Evolutionary conservation across 2,797 vertebrate genomes (phyloP).

Genomic region (Phyllotis vaccarum): DNA sequence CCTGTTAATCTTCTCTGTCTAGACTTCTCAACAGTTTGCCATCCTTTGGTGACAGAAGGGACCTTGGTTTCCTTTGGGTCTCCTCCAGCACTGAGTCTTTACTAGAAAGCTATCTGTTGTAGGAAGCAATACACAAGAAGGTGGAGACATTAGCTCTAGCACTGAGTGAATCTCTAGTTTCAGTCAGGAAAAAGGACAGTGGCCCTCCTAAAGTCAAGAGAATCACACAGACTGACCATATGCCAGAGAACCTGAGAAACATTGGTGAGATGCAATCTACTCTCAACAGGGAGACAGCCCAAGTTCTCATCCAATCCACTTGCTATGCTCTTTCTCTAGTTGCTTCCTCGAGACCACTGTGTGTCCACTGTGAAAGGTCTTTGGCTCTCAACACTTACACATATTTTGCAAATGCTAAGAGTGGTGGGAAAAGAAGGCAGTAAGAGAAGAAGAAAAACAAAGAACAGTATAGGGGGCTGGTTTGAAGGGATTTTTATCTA

Average conservation of each 20-base stretch:
- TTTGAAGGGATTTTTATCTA: conserved; percentile 94
- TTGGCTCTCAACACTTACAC: conserved; percentile 84
- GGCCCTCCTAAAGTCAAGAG: background rate
- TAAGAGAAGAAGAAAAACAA: conserved; percentile 83
- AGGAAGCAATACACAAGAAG: background rate
- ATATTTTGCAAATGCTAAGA: conserved; percentile 86
- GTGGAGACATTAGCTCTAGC: background rate
- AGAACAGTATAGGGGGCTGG: conserved; percentile 82
- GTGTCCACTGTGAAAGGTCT: conserved; percentile 78
- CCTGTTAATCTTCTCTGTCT: background rate
- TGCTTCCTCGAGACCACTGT: conserved; percentile 73
- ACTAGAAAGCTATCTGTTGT: background rate
- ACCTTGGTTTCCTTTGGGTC: background rate
- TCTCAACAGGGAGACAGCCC: background rate
- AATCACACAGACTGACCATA: background rate
- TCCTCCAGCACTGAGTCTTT: background rate
- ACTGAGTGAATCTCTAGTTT: background rate
- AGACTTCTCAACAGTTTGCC: background rate
- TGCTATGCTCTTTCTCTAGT: background rate
- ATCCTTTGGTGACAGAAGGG: conserved; percentile 30
- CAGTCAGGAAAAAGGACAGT: background rate
- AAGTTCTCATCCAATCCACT: background rate
- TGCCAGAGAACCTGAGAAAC: background rate
- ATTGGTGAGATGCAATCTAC: background rate
- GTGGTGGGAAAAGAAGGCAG: conserved; percentile 80